Conservation (phyloP, 2,888 invertebrate genomes). For the Ochropleura plecta region DNA sequence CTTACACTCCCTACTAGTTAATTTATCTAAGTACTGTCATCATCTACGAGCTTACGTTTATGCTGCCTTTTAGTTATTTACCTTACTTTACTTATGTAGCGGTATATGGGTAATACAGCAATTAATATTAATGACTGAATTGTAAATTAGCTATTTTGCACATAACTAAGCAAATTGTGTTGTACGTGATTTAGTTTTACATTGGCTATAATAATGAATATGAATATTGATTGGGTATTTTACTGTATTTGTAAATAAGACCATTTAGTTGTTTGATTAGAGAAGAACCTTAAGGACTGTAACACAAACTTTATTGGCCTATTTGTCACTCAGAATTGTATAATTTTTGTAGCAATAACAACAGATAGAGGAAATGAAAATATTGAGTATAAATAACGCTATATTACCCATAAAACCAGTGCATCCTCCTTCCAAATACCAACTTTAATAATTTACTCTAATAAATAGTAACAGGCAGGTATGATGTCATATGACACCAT, state of each 20-base stretch:
- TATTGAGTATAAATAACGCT: conserved; percentile 18
- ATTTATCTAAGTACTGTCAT: conserved; percentile 81
- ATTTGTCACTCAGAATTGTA: neutral
- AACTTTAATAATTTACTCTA: conserved; percentile 63
- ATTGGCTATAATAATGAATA: neutral
- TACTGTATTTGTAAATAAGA: neutral
- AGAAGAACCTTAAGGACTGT: neutral
- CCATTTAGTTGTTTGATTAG: neutral
- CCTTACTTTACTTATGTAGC: conserved; percentile 49
- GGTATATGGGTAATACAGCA: conserved; percentile 37
- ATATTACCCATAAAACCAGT: conserved; percentile 47
- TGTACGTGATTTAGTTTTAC: neutral
- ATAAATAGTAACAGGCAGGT: conserved; percentile 66
- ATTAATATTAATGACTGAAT: conserved; percentile 19
- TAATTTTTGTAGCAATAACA: neutral
- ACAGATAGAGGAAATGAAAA: neutral
- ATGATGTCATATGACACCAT: conserved; percentile 26
- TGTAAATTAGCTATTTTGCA: conserved; percentile 23
- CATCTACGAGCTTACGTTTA: conserved; percentile 63
- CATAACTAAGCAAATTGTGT: conserved; percentile 24
- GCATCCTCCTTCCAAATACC: conserved; percentile 43
- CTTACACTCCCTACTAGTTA: conserved; percentile 67
- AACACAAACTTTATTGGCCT: neutral
- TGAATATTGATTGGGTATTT: neutral
- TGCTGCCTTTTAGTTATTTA: conserved; percentile 64